Base-by-base conservation (phyloP, 2,797 vertebrate species). In the Gymnopithys bicolor region DNA sequence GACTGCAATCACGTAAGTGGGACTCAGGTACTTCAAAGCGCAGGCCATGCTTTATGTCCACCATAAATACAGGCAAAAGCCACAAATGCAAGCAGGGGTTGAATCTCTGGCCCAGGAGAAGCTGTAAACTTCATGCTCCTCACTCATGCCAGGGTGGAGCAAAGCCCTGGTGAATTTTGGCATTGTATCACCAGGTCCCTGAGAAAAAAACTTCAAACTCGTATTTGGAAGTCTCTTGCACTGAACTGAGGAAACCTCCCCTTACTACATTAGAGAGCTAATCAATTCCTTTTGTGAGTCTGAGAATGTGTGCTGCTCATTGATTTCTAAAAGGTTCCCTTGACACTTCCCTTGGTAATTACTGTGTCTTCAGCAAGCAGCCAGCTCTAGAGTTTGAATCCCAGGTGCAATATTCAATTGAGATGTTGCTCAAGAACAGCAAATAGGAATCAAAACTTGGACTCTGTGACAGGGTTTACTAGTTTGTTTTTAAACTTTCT, bases 261-360 rank as follows among this genome's bases (percentile, higher is more conserved):
- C 76, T 85, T 91, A 92, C 63, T 77, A 88, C 56, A 48, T 91
- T 74, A 87, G 43, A 93, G 58, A 93, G 88, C 73, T 90, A 95
- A 97, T 96, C 95, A 95, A 96, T 96, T 96, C 91, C 74, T 96
- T 92, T 95, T 12, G 46, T 16, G 18, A 90, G 73, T 79, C 87
- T 94, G 83, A 85, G 82, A 45, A 92, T 89, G 76, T 80, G 88
- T 90, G 90, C 56, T 96, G 93, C 83, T 92, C 93, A 97, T 96
- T 96, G 96, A 97, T 95, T 97, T 96, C 95, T 94, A 74, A 93
- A 95, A 95, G 76, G 95, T 86, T 97, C 96, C 95, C 95, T 74
- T 94, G 96, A 94, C 70, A 87, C 87, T 80, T 90, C 87, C 93
- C 95, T 93, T 96, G 95, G 91, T 94, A 96, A 95, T 94, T 96